phyloP scores from a whole-genome alignment of 2,113 vertebrate species.

The Laterallus jamaicensis region DNA sequence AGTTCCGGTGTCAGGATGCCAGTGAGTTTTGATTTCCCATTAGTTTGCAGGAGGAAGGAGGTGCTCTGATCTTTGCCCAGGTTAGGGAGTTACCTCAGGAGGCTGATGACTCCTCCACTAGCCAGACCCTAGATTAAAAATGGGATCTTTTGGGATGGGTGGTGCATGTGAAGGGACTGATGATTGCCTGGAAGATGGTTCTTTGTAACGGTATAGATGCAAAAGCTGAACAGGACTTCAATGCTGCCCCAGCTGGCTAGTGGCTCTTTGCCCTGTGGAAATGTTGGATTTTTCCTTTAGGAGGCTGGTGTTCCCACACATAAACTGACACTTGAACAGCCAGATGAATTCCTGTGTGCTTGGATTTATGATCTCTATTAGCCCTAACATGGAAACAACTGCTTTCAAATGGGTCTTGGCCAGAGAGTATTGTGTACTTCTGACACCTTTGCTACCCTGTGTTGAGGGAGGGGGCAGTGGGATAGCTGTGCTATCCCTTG shows the following conservation, averaged over 20 bases:
- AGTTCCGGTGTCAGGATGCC: neutral
- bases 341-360: neutral
- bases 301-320: neutral
- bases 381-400: neutral
- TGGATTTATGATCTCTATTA: neutral
- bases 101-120: neutral
- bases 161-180: neutral
- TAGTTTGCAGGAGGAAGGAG: neutral
- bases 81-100: neutral
- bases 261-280: neutral
- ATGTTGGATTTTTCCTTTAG: neutral
- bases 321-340: neutral
- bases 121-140: neutral
- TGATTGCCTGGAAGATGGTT: neutral
- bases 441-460: neutral
- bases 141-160: neutral
- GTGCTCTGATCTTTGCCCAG: neutral
- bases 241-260: neutral
- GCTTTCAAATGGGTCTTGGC: neutral
- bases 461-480: neutral
- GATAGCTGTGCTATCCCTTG: neutral
- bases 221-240: neutral
- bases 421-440: neutral
- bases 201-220: neutral
- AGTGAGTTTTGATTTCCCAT: fast-evolving